Conservation (phyloP, 1,140 invertebrate species). For the Vanessa tameamea region DNA sequence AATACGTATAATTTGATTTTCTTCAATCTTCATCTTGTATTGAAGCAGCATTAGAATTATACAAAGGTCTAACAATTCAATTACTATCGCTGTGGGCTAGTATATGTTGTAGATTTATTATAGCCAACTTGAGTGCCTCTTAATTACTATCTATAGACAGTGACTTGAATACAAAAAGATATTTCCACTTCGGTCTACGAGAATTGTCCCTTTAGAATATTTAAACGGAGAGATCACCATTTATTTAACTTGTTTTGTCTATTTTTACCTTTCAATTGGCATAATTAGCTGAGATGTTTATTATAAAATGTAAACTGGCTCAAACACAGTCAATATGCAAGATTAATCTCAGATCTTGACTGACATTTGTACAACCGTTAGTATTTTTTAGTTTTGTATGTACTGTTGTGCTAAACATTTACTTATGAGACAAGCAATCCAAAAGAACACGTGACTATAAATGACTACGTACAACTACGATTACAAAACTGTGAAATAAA, state of each 20-base stretch:
- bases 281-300: not conserved
- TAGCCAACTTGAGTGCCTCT: slow-evolving; percentile 39
- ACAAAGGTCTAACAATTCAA: slow-evolving; percentile 39
- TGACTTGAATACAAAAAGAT: slow-evolving; percentile 29
- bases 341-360: no score
- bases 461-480: no score
- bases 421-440: no score
- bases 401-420: no score
- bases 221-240: not conserved
- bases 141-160: slow-evolving; percentile 51
- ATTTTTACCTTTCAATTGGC: not conserved
- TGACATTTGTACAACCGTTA: no score
- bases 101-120: slow-evolving; percentile 48
- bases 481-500: no score
- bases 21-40: not conserved
- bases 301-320: no score
- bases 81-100: slow-evolving; percentile 38
- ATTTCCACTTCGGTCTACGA: slow-evolving; percentile 11
- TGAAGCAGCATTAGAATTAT: slow-evolving; percentile 31
- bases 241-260: no score
- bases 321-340: no score
- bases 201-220: not conserved
- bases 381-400: no score
- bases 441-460: no score
- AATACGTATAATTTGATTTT: slow-evolving; percentile 2